Base-by-base conservation (phyloP, 2,113 vertebrate genomes). In the Thryonomys swinderianus region DNA sequence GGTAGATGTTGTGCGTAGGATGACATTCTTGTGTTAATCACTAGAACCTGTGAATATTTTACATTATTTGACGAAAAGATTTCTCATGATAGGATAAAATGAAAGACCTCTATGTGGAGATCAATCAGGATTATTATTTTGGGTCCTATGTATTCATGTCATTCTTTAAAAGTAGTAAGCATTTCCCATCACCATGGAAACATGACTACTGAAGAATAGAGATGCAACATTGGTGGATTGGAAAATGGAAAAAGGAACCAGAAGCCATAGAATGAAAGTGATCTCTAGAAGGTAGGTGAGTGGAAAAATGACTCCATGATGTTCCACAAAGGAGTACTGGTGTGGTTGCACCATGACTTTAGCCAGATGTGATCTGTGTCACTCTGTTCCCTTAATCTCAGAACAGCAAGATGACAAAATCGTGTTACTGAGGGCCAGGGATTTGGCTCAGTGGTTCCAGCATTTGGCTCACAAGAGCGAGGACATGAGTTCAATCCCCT, bases 291-390 rank as follows among this genome's bases (percentile, higher is more conserved):
- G 21, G 4, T 37, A 1, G 13, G 59, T 30, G 30, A 67, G 1
- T 51, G 88, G 6, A 84, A 91, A 91, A 45, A 7, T 9, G 1
- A n/a, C 14, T 71, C 9, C 11, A 18, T 76, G 20, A 1, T 10
- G 11, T 18, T 25, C 32, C 7, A 42, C 2, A 74, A 74, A 55
- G 21, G 8, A 76, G 21, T 10, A 0, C 1, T 30, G 7, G 9
- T 14, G 23, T 73, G 10, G 7, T 34, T 61, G 6, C 1, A 64
- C 3, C 12, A 30, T 64, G 14, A 51, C 20, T 45, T 73, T 25
- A 61, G 1, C 2, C 11, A 13, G 14, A 23, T 11, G 10, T 55
- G 14, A 79, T 12, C 2, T 0, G 20, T 10, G 67, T n/a, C 53
- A 3, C 18, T 6, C 2, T 27, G 89, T 11, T 61, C 4, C 11